These are phyloP conservation scores for Aphis craccivora DNA, from an alignment of 1,140 invertebrate species.

Conservation along the genomic window DNA sequence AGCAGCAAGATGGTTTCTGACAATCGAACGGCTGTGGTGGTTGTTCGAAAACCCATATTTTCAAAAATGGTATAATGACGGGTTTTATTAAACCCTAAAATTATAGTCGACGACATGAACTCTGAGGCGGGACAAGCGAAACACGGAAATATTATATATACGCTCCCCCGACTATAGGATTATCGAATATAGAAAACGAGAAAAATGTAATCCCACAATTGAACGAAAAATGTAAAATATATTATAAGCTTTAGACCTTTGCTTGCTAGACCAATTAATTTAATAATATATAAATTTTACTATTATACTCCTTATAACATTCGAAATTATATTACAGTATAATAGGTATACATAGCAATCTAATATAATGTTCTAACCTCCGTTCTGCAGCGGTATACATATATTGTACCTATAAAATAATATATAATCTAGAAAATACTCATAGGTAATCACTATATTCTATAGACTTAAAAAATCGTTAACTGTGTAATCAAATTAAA, in stretches of 20 bases:
- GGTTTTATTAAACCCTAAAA: constrained; percentile 39
- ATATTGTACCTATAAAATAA: not conserved
- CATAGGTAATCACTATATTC: not conserved
- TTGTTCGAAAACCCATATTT: constrained; percentile 11
- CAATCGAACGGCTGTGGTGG: not conserved
- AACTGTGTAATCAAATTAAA: not conserved
- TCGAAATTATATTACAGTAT: not conserved
- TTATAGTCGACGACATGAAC: not conserved
- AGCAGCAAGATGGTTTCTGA: not conserved
- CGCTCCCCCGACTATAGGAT: not conserved
- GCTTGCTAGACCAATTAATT: not conserved
- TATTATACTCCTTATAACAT: not conserved
- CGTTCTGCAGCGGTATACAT: not conserved
- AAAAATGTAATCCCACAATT: not conserved
- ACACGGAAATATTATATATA: not conserved
- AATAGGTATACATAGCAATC: not conserved
- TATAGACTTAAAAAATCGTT: not conserved
- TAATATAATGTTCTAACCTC: not conserved
- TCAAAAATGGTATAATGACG: not conserved
- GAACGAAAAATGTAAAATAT: not conserved
- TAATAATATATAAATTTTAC: not conserved
- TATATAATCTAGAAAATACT: not conserved
- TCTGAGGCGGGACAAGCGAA: not conserved
- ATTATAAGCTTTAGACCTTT: not conserved
- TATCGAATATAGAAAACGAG: not conserved